Percentiles rank a stretch among this genome's conserved stretches.
Conservation (phyloP, 2,797 vertebrate genomes). For the Lemur catta region DNA sequence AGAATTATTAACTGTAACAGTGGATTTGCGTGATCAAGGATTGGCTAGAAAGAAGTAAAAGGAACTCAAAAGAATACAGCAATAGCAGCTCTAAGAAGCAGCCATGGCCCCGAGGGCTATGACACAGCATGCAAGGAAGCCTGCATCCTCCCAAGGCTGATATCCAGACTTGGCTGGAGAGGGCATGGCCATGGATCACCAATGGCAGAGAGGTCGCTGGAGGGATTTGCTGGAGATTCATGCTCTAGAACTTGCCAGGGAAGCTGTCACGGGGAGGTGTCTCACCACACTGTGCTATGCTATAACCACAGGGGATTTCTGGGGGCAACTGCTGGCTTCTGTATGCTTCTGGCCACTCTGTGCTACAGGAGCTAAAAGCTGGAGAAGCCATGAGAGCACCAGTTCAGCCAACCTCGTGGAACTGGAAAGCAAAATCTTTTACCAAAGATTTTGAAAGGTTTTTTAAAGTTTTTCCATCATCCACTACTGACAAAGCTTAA, state of each 20-base stretch:
- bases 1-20: neutral
- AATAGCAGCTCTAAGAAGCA: neutral
- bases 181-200: neutral
- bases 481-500: neutral
- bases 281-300: neutral
- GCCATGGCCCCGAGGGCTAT: neutral
- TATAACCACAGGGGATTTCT: neutral
- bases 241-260: neutral
- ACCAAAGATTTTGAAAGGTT: neutral
- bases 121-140: neutral
- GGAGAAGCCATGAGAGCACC: accelerated
- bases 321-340: neutral
- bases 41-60: neutral
- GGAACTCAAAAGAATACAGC: neutral
- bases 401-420: neutral
- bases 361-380: neutral
- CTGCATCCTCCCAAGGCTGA: neutral
- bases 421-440: neutral
- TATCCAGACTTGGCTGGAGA: neutral
- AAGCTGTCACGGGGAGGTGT: neutral
- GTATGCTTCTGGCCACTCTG: neutral
- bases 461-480: neutral
- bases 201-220: neutral
- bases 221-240: neutral
- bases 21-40: neutral